Evolutionary conservation across 2,888 invertebrate species (phyloP).

Genomic region (Cerceris rybyensis): DNA sequence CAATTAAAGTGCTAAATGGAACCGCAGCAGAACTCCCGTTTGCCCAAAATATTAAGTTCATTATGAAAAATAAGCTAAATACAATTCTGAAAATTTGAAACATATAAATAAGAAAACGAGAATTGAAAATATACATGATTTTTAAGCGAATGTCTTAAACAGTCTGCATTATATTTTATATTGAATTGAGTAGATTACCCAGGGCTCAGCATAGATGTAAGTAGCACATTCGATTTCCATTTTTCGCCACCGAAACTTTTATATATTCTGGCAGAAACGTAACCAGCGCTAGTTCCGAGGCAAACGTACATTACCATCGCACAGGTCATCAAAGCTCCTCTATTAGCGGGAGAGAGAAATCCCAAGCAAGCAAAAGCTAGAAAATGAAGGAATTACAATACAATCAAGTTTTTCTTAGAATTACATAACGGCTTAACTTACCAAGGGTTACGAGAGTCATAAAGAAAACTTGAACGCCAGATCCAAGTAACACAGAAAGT

Average conservation of each 20-base stretch:
- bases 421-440: constrained; percentile 71
- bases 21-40: constrained; percentile 98
- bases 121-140: background rate
- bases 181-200: constrained; percentile 86
- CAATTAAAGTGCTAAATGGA: constrained; percentile 97
- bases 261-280: constrained; percentile 97
- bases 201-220: constrained; percentile 98
- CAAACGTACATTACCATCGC: constrained; percentile 98
- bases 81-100: constrained; percentile 89
- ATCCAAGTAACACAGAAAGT: constrained; percentile 97
- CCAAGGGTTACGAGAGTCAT: constrained; percentile 97
- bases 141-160: background rate
- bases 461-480: constrained; percentile 97
- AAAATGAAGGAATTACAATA: constrained; percentile 48
- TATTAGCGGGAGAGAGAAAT: constrained; percentile 98
- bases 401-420: constrained; percentile 3
- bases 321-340: constrained; percentile 99
- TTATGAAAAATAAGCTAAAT: constrained; percentile 97
- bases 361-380: constrained; percentile 98
- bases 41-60: constrained; percentile 98
- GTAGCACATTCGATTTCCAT: constrained; percentile 98
- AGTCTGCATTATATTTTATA: background rate
- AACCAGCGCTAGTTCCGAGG: constrained; percentile 98
- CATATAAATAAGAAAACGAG: background rate
- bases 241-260: constrained; percentile 99